phyloP scores from a whole-genome alignment of 2,888 invertebrate genomes.

The Xestia ashworthii region DNA sequence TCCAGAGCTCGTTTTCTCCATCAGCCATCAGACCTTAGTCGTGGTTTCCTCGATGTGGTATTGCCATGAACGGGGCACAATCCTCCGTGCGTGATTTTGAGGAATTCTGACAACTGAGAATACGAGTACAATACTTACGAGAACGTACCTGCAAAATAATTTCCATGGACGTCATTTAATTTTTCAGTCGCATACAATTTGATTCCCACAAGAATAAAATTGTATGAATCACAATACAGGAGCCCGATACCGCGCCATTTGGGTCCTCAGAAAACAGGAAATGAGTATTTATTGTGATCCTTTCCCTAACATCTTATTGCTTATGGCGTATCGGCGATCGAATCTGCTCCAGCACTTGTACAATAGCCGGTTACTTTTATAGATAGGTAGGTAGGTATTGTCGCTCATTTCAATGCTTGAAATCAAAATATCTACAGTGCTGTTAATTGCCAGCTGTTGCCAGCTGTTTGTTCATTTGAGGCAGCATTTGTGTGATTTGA shows the following conservation, averaged over 20 bases:
- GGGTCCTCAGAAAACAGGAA: constrained; percentile 32
- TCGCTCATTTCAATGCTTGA: not conserved
- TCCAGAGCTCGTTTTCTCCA: not conserved
- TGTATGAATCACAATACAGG: constrained; percentile 17
- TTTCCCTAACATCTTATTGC: constrained; percentile 9
- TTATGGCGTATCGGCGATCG: not conserved
- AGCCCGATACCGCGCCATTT: constrained; percentile 21
- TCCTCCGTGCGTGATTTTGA: not conserved
- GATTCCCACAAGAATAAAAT: constrained; percentile 17
- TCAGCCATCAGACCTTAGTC: not conserved
- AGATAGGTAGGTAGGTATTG: not conserved
- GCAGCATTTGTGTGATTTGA: not conserved
- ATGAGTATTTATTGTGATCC: constrained; percentile 46
- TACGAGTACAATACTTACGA: not conserved
- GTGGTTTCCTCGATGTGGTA: not conserved
- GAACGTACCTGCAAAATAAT: not conserved
- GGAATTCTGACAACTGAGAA: not conserved
- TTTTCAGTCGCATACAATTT: constrained; percentile 1
- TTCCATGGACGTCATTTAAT: not conserved
- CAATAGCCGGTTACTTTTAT: not conserved
- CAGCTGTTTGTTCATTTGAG: constrained; percentile 1
- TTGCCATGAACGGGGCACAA: not conserved
- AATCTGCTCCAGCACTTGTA: not conserved
- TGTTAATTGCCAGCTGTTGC: not conserved
- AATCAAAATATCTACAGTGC: not conserved